Base-by-base conservation (phyloP, 2,113 vertebrate species). In the Alces alces region DNA sequence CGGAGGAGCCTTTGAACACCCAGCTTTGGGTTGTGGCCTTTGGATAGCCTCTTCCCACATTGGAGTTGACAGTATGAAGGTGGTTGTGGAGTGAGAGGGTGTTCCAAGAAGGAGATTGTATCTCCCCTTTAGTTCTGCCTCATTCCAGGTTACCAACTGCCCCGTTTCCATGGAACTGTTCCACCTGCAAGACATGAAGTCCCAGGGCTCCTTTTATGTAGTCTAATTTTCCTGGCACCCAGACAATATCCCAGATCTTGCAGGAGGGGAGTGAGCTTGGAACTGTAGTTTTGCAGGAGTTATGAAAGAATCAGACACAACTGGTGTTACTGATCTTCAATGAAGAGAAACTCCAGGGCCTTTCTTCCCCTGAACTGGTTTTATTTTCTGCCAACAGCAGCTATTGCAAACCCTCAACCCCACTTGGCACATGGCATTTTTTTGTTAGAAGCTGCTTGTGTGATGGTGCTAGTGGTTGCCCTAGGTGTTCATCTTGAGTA, bases 121-220 rank as follows among this genome's bases (percentile, higher is more conserved):
- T 55, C 45, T 70, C 95, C 76, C 70, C 39, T 91, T 93, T 89
- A 84, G 88, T 89, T 95, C 55, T 76, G 55, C 88, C 93, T 87
- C 70, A 11, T 52, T 66, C 93, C 52, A 82, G 87, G 89, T 93
- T 93, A 95, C 92, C 93, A 85, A n/a, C 86, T 89, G 47, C 86
- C 96, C 91, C 92, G 93, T 97, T 97, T 93, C 96, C 97, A 87
- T 89, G 82, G 83, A 91, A 91, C 88, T 70, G 10, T 79, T 95
- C 93, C 79, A 83, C 5, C 13, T 28, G 43, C 11, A 86, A 96
- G 84, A 88, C 90, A 88, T 43, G 70, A 89, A 45, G 76, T 91
- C 93, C 28, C 6, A 86, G 92, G 64, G 80, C 89, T 73, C 89
- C 79, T 96, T 94, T 60, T 36, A 93, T 86, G 57, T 54, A 50